Evolutionary conservation across 2,113 vertebrate genomes (phyloP), one percentile per base, ranked within the genome.

Genomic region (Scomber scombrus): DNA sequence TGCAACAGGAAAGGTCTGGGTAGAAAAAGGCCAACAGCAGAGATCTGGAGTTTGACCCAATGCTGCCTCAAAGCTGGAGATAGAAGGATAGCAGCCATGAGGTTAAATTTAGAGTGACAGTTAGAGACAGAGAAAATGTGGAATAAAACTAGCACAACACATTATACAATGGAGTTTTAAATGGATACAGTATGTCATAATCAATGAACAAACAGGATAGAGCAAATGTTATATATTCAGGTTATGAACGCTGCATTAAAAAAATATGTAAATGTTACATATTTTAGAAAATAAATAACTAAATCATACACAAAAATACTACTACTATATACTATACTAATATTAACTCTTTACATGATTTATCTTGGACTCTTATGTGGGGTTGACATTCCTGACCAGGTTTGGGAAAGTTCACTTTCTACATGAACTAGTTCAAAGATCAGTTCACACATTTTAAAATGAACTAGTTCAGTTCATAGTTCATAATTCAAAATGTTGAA

Each of bases 1-100:
- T 85, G 76, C 65, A 76, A 77, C 5, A 11, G 72, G 56, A 77
- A 51, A 56, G 58, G 31, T 18, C 31, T 54, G 9, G 52, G 19
- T 54, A 57, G 64, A 65, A 64, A 58, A 49, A 61, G 67, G 75
- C 58, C 72, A 79, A 40, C 51, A 71, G 61, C 75, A 78, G 77
- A 80, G 65, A 65, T 74, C 69, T 77, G 71, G 26, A 66, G 65
- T 50, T 76, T 82, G 78, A 84, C 85, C 74, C 40, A 5, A 26
- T 11, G 7, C 71, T 64, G 65, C 31, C 57, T 21, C 34, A 72
- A 57, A 82, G 54, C 75, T n/a, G 26, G 54, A 65, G 40, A 52
- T 58, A 49, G 66, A 49, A 75, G 58, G 63, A 85, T 51, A 80
- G 71, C 47, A 67, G 72, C 29, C 71, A 43, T 14, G 14, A 84